Evolutionary conservation across 2,888 invertebrate species (phyloP).

Genomic region (Octodonta nipae): DNA sequence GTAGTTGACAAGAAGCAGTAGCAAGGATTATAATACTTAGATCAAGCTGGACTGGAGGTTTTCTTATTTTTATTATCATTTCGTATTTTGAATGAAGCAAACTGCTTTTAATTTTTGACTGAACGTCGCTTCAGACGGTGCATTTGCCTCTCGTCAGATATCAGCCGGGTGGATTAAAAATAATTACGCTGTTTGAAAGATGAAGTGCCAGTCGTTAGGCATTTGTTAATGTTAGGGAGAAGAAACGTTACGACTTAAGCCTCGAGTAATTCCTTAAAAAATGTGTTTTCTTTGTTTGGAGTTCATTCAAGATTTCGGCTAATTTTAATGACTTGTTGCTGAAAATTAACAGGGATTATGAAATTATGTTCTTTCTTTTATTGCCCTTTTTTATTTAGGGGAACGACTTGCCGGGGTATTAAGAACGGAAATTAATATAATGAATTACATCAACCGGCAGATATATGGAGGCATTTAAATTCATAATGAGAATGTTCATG

Average conservation of each 20-base stretch:
- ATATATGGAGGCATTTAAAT: slow-evolving; percentile 5
- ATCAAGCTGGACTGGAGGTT: no score
- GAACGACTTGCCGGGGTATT: slow-evolving; percentile 9
- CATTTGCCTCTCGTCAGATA: no score
- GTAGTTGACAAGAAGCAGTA: no score
- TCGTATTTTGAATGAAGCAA: no score
- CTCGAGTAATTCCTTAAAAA: not conserved
- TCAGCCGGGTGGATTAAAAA: slow-evolving; percentile 1
- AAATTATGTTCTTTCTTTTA: slow-evolving; percentile 14
- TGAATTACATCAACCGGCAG: slow-evolving; percentile 7
- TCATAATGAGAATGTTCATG: slow-evolving; percentile 1
- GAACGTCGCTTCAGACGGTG: no score
- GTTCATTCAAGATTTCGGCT: not conserved
- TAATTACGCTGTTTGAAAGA: slow-evolving; percentile 1
- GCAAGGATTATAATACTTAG: no score
- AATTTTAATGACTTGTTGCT: slow-evolving; percentile 3
- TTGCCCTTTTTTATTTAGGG: slow-evolving; percentile 13
- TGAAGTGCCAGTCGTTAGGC: not conserved
- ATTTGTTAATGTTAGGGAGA: not conserved
- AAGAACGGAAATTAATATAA: slow-evolving; percentile 6
- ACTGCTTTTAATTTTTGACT: no score
- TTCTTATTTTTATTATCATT: no score
- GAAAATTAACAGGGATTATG: slow-evolving; percentile 21
- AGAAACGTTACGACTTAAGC: slow-evolving; percentile 2
- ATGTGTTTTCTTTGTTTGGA: not conserved